phyloP scores from a whole-genome alignment of 2,113 vertebrate genomes.

The Coregonus clupeaformis region DNA sequence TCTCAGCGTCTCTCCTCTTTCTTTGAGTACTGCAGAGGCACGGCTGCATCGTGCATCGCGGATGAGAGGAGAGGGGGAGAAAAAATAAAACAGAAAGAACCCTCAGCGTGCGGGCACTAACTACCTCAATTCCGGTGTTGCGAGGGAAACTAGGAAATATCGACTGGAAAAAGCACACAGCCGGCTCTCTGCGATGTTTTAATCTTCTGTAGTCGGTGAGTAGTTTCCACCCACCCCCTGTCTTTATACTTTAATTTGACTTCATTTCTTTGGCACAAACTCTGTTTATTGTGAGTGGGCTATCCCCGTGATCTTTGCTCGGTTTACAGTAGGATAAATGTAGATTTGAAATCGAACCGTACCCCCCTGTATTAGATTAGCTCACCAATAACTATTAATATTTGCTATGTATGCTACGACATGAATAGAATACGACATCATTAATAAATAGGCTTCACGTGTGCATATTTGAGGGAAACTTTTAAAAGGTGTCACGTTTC shows the following conservation, averaged over 20 bases:
- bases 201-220: constrained; percentile 46
- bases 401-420: too few relatives aligned
- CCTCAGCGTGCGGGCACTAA: constrained; percentile 6
- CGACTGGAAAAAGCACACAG: not conserved
- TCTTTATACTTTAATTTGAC: constrained; percentile 11
- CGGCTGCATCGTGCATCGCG: constrained; percentile 59
- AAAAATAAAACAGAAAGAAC: constrained; percentile 34
- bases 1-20: constrained; percentile 17
- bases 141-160: constrained; percentile 17
- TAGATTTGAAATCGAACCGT: not conserved
- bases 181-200: constrained; percentile 27
- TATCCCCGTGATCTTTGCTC: constrained; percentile 8
- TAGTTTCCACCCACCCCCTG: not conserved
- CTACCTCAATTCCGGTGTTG: constrained; percentile 25
- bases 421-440: not conserved
- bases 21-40: constrained; percentile 76
- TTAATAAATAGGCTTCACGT: not conserved
- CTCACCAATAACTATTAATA: too few relatives aligned
- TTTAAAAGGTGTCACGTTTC: not conserved
- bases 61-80: constrained; percentile 42
- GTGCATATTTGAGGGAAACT: not conserved
- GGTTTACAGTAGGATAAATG: too few relatives aligned
- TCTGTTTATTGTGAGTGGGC: constrained; percentile 2
- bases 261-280: constrained; percentile 13
- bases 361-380: too few relatives aligned